Base-by-base conservation (phyloP, 2,113 vertebrate species). In the Pomatostomus ruficeps region DNA sequence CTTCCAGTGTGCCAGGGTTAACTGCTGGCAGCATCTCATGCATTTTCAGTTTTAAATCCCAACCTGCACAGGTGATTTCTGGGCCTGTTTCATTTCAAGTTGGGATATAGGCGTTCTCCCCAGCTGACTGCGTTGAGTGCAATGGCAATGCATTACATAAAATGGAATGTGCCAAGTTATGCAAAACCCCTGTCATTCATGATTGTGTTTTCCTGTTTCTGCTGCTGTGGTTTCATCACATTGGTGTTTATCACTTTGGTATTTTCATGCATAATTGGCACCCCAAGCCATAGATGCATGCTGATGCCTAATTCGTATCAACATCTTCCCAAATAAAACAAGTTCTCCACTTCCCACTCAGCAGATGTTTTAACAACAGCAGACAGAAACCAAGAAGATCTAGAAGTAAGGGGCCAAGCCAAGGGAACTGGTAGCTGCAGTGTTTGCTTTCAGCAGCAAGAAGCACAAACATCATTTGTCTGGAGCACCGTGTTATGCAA, bases 221-320 rank as follows among this genome's bases (percentile, higher is more conserved):
- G 62, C 55, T 90, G 22, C 87, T 80, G 26, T 89, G 54, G 54
- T 89, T 95, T 93, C 86, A 85, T 89, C 78, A 85, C 66, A 55
- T 33, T 61, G 29, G 14, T 89, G 35, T 85, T 97, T 92, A 81
- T 81, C 68, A 67, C 5, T 0, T n/a, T 57, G 49, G 24, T 76
- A 54, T 83, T 96, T 91, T 91, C 79, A 55, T 88, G 88, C 79
- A 83, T 90, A 95, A 96, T 85, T 95, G 78, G 36, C 89, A 87
- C 58, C 12, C 54, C 8, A 31, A 94, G 73, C 61, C 48, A 65
- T 33, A 61, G 45, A 87, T 75, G 10, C 42, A 31, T 82, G 57
- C 65, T 71, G 55, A 89, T 85, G 33, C 61, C 48, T 9, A 57
- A 8, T 79, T 87, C 17, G 4, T 91, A 43, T 89, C 74, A 83